Evolutionary conservation across 2,888 invertebrate genomes (phyloP).

Genomic region (Chironomus tentans): DNA sequence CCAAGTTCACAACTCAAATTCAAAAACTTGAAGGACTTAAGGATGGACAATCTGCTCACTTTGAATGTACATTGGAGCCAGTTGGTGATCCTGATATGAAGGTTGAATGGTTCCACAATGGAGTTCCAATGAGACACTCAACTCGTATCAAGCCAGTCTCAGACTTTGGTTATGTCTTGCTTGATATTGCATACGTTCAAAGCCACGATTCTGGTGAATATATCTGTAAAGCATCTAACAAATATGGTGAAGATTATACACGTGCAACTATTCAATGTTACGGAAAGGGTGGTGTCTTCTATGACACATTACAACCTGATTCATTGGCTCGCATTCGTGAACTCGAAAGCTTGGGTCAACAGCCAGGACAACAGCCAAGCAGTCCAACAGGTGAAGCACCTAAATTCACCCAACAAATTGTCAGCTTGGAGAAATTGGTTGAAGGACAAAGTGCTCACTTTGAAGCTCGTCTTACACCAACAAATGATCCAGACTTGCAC

Average conservation of each 20-base stretch:
- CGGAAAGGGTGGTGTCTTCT: constrained; percentile 76
- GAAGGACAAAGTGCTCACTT: constrained; percentile 94
- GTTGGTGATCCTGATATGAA: constrained; percentile 89
- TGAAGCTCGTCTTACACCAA: constrained; percentile 85
- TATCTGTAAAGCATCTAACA: constrained; percentile 83
- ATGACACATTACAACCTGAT: constrained; percentile 84
- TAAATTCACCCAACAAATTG: constrained; percentile 79
- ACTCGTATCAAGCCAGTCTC: constrained; percentile 87
- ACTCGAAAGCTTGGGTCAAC: constrained; percentile 58
- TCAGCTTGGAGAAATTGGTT: constrained; percentile 71
- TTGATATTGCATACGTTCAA: constrained; percentile 91
- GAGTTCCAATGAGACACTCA: constrained; percentile 77
- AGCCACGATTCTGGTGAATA: constrained; percentile 90
- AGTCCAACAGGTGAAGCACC: constrained; percentile 72
- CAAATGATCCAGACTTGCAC: constrained; percentile 86
- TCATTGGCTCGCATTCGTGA: constrained; percentile 81
- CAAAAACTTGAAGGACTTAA: constrained; percentile 73
- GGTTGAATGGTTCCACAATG: constrained; percentile 96
- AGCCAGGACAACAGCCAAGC: constrained; percentile 49
- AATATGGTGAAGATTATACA: constrained; percentile 82
- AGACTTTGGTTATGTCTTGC: constrained; percentile 89
- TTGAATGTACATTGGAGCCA: constrained; percentile 88
- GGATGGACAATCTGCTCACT: constrained; percentile 90
- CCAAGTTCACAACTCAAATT: constrained; percentile 80
- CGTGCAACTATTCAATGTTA: constrained; percentile 75